A percentile compares a stretch with the other conserved stretches of the same genome.
phyloP scores from a whole-genome alignment of 1,140 invertebrate species.

The Heliconius hermathena region DNA sequence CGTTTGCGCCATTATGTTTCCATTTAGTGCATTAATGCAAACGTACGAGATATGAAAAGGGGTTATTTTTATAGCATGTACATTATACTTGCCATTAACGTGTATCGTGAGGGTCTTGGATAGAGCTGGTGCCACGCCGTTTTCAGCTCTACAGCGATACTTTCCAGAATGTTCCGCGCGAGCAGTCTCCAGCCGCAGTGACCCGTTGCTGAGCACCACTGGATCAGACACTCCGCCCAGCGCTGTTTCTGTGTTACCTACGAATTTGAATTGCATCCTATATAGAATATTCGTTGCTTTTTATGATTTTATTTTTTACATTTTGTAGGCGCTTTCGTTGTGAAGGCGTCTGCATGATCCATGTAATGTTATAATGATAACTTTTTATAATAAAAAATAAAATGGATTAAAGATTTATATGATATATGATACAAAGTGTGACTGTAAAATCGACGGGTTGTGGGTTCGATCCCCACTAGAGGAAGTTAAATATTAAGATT shows the following conservation, averaged over 20 bases:
- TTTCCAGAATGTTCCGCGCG: constrained; percentile 89
- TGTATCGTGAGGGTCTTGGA: constrained; percentile 89
- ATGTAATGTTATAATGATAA: not conserved
- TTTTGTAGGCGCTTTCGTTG: not conserved
- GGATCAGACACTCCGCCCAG: constrained; percentile 73
- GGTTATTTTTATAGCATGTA: constrained; percentile 34
- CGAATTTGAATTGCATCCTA: constrained; percentile 12
- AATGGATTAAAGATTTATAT: not conserved
- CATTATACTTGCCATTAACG: constrained; percentile 86
- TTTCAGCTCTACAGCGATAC: constrained; percentile 93
- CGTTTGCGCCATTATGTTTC: constrained; percentile 40
- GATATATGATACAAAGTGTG: too few relatives aligned
- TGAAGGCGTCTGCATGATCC: not conserved
- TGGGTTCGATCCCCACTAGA: too few relatives aligned
- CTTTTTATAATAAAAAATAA: not conserved
- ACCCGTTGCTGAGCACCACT: constrained; percentile 85
- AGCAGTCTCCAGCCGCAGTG: constrained; percentile 87
- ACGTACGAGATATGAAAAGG: constrained; percentile 35
- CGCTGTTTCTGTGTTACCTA: constrained; percentile 70
- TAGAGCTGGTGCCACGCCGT: constrained; percentile 90
- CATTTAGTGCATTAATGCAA: constrained; percentile 40
- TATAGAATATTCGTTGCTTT: not conserved
- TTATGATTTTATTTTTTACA: not conserved
- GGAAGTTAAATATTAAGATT: too few relatives aligned
- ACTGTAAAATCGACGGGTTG: too few relatives aligned